Base-by-base conservation (phyloP, 1,140 invertebrate genomes). In the Drosophila tristis region DNA sequence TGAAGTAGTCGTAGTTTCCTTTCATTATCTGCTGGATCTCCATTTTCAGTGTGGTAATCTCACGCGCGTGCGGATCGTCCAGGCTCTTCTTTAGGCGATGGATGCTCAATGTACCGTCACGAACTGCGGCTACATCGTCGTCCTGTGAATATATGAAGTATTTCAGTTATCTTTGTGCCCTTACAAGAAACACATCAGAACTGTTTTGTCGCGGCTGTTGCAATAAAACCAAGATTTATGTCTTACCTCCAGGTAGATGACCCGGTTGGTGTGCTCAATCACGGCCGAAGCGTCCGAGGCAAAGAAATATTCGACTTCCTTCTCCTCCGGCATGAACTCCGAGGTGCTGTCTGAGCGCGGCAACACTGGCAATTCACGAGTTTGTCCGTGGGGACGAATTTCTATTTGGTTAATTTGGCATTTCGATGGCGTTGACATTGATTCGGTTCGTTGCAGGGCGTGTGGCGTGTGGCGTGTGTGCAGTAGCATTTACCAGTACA, bases 1-100 rank as follows among this genome's bases (percentile, higher is more conserved):
- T 99, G 92, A 99, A 99, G 62, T 97, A 98, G 75, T 97, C 96
- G 93, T 97, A 99, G 91, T 98, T 99, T 35, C 99, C 98, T 93
- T 99, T 99, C 99, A 99, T 99, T 72, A 99, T 99, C 92, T 99
- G 96, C 92, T 99, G 98, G 60, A 99, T 96, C 93, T 99, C 98
- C 95, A 99, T 97, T 92, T 99, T 99, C 0, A 99, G 92, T 2
- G 98, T 99, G 26, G 96, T 97, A 49, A 99, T 99, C 93, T 99
- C 99, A 60, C 99, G 94, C 16, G 96, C 95, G 90, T 97, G 96
- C 15, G 96, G 94, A 91, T 98, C 97, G 89, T 98, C 97, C 75
- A 96, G 92, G 71, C 94, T 94, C 54, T 97, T 93, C 91, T 90
- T 93, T 57, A 99, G 92, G 35, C 99, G 96, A 93, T 99, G 99